Conservation (phyloP, 1,140 invertebrate species). For the fruit fly (Drosophila melanogaster) region Release_6_plus_ISO1_MT NT_033777.3:9703001-9703500, state of each 20-base stretch:
- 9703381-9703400: constrained; percentile 38
- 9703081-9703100: constrained; percentile 69
- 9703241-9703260: constrained; percentile 72
- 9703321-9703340: constrained; percentile 50
- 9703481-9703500: constrained; percentile 32
- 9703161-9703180: neutral
- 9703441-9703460: constrained; percentile 68
- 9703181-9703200: constrained; percentile 3
- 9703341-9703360: constrained; percentile 70
- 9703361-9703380: constrained; percentile 71
- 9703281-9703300: constrained; percentile 61
- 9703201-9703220: constrained; percentile 1
- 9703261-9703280: constrained; percentile 80
- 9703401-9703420: constrained; percentile 11
- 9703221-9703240: constrained; percentile 18
- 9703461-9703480: constrained; percentile 40
- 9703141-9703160: constrained; percentile 72
- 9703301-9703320: constrained; percentile 17
- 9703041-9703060: constrained; percentile 68
- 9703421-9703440: constrained; percentile 1
- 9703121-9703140: constrained; percentile 74
- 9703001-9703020: constrained; percentile 41
- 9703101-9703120: constrained; percentile 61
- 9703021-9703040: constrained; percentile 34
- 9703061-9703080: constrained; percentile 80